Base-by-base conservation (phyloP, 2,888 invertebrate species). In the Aromia moschata region DNA sequence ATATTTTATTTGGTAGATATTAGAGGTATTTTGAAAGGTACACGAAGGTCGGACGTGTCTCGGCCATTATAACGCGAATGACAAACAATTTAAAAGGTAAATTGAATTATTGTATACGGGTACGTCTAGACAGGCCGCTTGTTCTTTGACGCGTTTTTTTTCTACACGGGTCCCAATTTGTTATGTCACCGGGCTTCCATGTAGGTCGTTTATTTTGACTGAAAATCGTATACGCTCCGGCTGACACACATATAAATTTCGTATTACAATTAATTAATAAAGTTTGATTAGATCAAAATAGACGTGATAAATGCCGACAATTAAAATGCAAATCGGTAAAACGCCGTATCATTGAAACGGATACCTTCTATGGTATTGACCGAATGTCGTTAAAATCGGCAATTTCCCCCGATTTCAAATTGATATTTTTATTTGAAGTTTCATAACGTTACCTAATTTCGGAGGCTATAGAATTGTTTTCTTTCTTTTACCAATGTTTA, bases 21-120 rank as follows among this genome's bases (percentile, higher is more conserved):
- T 30, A 46, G 17, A 46, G 15, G n/a, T 25, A 30, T 45, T 45
- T 14, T 31, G 44, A 46, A 46, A 46, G 45, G 16, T 9, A n/a
- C 15, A 9, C 14, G 10, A 18, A 46, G 45, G 45, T 46, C 45
- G 16, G 1, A 46, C 15, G 17, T 15, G 17, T 16, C 40, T 40
- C 7, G 18, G 40, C 40, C 17, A 40, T 40, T 16, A 16, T 40
- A 31, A 14, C 45, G 33, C 45, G 33, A 31, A 30, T 46, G 45
- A 46, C 45, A 40, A 40, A 40, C 40, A 17, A 17, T 40, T 40
- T 18, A 46, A 46, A 45, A 15, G 33, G 31, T 46, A 16, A 46
- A 33, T 46, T 46, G 45, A 25, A 25, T 25, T n/a, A 30, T 44
- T 25, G 25, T 11, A 30, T 25, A 12, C 15, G 11, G 45, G 33